Conservation (phyloP, 2,797 vertebrate species). For the Crenichthys baileyi region DNA sequence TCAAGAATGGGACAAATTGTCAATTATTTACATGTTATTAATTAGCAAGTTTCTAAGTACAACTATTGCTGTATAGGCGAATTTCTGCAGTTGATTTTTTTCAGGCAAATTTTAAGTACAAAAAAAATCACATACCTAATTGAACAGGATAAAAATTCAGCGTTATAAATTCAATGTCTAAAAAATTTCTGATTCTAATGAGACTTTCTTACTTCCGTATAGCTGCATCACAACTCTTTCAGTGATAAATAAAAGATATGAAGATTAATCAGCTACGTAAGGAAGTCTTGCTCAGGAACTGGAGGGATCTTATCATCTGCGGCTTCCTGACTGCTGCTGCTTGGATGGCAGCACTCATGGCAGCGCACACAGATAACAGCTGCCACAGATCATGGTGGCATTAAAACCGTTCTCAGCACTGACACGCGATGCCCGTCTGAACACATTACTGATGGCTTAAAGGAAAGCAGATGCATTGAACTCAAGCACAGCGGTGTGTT, state of each 20-base stretch:
- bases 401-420: conserved; percentile 26
- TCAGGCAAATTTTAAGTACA: no score
- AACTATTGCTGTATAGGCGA: no score
- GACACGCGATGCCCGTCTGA: conserved; percentile 27
- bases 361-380: conserved; percentile 55
- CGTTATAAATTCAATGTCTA: no score
- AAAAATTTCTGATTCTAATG: no score
- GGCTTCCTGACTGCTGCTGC: conserved; percentile 59
- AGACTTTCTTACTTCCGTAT: neutral
- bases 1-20: no score
- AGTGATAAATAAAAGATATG: conserved; percentile 43
- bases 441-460: conserved; percentile 23
- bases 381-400: conserved; percentile 30
- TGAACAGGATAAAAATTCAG: no score
- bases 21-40: no score
- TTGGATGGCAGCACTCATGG: conserved; percentile 53
- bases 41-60: no score
- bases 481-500: neutral
- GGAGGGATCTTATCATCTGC: conserved; percentile 67
- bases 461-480: neutral
- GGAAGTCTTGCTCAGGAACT: conserved; percentile 33
- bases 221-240: conserved; percentile 16
- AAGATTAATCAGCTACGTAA: conserved; percentile 36
- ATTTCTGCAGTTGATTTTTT: no score
- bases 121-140: no score